phyloP scores from a whole-genome alignment of 2,113 vertebrate genomes.

The Sander vitreus region DNA sequence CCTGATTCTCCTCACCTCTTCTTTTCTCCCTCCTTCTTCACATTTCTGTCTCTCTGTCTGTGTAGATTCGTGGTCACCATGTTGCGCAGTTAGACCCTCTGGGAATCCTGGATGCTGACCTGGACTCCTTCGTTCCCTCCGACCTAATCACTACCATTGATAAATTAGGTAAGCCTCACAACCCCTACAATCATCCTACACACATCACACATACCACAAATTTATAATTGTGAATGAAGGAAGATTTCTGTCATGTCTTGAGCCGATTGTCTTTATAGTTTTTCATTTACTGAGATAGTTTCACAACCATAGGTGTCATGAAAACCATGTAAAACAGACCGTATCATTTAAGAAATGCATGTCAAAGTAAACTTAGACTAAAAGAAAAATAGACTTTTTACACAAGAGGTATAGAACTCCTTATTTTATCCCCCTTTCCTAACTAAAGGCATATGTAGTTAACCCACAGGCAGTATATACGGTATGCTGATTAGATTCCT shows the following conservation, averaged over 20 bases:
- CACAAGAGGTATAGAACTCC: background rate
- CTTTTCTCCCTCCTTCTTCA: background rate
- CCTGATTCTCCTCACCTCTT: background rate
- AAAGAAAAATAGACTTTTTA: constrained; percentile 6
- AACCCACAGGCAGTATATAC: constrained; percentile 18
- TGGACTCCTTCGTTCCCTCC: constrained; percentile 78
- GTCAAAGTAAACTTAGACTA: background rate
- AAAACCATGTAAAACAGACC: background rate
- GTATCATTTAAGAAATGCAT: background rate
- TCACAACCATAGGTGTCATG: background rate
- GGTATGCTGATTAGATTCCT: constrained; percentile 52
- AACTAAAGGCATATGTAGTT: background rate
- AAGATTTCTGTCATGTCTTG: background rate
- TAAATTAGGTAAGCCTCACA: constrained; percentile 75
- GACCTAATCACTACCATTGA: constrained; percentile 82
- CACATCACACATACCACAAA: background rate
- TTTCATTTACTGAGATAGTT: background rate
- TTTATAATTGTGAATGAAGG: background rate
- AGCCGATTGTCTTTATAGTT: background rate
- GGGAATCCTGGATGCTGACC: constrained; percentile 78
- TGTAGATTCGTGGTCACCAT: constrained; percentile 76
- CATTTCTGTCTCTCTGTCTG: background rate
- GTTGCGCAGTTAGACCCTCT: constrained; percentile 80
- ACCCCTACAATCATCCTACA: background rate
- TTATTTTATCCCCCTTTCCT: background rate